phyloP scores from a whole-genome alignment of 2,888 invertebrate genomes.

The Xestia sexstrigata region DNA sequence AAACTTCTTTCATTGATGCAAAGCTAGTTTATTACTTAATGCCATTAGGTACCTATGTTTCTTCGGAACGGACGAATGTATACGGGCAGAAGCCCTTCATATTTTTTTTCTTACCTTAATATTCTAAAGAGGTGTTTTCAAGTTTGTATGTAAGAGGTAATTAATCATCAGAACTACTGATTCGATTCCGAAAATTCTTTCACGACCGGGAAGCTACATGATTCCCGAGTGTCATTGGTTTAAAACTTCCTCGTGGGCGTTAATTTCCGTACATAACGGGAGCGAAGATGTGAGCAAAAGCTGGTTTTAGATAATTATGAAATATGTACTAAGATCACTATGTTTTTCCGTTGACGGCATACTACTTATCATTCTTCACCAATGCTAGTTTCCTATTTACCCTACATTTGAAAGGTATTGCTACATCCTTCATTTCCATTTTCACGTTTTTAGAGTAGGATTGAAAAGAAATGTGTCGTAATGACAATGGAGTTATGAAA shows the following conservation, averaged over 20 bases:
- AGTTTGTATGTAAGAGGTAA: no score
- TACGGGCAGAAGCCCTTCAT: not conserved
- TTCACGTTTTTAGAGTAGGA: not conserved
- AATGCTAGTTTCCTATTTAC: no score
- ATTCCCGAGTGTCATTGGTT: no score
- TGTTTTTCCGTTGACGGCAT: not conserved
- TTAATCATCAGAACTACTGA: no score
- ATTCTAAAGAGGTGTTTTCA: no score
- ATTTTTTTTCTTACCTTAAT: not conserved
- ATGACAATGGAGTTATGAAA: not conserved
- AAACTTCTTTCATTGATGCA: not conserved
- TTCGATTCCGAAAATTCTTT: no score
- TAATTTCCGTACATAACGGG: no score
- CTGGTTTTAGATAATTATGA: not conserved
- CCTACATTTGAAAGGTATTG: not conserved
- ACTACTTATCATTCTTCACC: not conserved
- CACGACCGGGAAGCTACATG: no score
- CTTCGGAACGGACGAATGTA: not conserved
- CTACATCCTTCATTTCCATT: not conserved
- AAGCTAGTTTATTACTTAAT: not conserved
- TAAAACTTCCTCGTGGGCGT: no score
- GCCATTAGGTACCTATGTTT: not conserved
- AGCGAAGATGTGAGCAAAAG: no score
- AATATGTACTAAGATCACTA: not conserved
- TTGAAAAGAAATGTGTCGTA: not conserved